Percentiles rank a stretch among this genome's conserved stretches.
These are phyloP conservation scores for Tokudaia tokunoshimensis DNA, from an alignment of 2,797 vertebrate genomes.

Conservation along the genomic window DNA sequence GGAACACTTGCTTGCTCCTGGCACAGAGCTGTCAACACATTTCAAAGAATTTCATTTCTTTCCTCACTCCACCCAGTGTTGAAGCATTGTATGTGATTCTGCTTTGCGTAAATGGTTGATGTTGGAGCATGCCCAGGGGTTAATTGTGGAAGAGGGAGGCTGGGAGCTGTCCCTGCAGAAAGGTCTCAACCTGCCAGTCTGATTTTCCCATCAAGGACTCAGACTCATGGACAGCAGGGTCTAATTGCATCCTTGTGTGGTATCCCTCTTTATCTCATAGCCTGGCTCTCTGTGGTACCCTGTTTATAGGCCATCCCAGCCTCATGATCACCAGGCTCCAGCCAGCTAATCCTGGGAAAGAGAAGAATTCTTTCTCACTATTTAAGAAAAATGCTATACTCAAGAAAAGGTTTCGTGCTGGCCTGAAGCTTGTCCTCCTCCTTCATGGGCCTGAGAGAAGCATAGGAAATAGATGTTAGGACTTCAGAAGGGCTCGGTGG, in stretches of 20 bases:
- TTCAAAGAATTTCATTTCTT: background rate
- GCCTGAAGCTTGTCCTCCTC: background rate
- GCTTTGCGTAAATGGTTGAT: accelerated
- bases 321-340: background rate
- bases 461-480: background rate
- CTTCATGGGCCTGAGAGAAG: background rate
- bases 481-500: background rate
- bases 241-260: accelerated
- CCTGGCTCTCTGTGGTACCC: background rate
- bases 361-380: background rate
- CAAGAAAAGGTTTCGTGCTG: background rate
- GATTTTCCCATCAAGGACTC: background rate
- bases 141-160: accelerated
- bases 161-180: background rate
- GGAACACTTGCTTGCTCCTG: background rate
- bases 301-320: background rate
- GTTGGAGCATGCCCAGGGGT: accelerated
- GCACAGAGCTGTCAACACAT: background rate
- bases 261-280: accelerated
- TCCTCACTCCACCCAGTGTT: background rate
- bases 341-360: background rate
- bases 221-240: background rate
- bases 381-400: background rate
- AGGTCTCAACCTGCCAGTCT: background rate
- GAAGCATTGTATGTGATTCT: background rate